These are phyloP conservation scores for Gymnocephalus cernua DNA, from an alignment of 2,113 vertebrate genomes.

Conservation along the genomic window DNA sequence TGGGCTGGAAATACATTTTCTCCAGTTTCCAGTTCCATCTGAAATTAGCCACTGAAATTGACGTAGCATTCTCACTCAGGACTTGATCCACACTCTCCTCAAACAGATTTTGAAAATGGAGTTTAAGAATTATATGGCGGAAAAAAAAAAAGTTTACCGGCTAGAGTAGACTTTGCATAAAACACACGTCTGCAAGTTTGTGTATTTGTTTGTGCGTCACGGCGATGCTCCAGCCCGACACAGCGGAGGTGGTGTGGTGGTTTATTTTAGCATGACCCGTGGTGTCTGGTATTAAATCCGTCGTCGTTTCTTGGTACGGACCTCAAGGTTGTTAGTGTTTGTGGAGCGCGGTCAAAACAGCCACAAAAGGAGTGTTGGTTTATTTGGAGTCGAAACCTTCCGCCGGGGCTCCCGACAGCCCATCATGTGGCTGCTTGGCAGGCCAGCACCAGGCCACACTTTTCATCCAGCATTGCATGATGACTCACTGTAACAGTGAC, in stretches of 20 bases:
- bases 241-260: conserved; percentile 50
- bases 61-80: conserved; percentile 48
- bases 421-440: conserved; percentile 64
- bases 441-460: conserved; percentile 39
- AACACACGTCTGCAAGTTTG: conserved; percentile 65
- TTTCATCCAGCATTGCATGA: conserved; percentile 57
- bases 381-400: conserved; percentile 58
- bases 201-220: conserved; percentile 70
- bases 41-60: conserved; percentile 13
- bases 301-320: conserved; percentile 48
- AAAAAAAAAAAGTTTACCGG: conserved; percentile 45
- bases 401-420: conserved; percentile 15
- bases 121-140: conserved; percentile 44
- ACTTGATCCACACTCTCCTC: conserved; percentile 62
- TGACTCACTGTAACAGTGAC: conserved; percentile 77
- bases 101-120: conserved; percentile 48
- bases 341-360: conserved; percentile 56
- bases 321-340: conserved; percentile 57
- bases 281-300: conserved; percentile 70
- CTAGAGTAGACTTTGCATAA: conserved; percentile 54
- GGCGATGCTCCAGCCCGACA: conserved; percentile 42
- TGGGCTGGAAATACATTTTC: conserved; percentile 15
- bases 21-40: conserved; percentile 15
- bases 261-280: conserved; percentile 73
- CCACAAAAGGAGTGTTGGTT: conserved; percentile 53